Evolutionary conservation across 2,797 vertebrate species (phyloP).

Genomic region (Tauraco hartlaubi): DNA sequence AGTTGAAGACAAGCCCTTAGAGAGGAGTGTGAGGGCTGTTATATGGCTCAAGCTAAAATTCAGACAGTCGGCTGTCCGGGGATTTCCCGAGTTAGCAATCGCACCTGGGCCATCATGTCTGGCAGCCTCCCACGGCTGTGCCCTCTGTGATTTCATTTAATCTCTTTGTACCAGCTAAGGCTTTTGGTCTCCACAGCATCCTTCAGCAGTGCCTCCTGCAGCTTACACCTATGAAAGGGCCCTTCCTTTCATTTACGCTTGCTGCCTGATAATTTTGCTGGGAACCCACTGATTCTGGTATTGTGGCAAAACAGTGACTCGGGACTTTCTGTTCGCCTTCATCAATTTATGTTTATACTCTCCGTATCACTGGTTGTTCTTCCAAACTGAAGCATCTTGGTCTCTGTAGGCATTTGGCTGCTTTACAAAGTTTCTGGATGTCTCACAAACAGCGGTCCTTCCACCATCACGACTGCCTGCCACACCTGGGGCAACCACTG

Average conservation of each 20-base stretch:
- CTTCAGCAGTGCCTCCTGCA: not conserved
- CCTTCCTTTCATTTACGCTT: not conserved
- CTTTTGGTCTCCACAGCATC: not conserved
- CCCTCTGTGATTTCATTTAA: not conserved
- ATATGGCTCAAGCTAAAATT: not conserved
- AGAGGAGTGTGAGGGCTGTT: not conserved
- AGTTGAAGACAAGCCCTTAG: not conserved
- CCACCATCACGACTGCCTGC: fast-evolving
- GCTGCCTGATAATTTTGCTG: not conserved
- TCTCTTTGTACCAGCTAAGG: not conserved
- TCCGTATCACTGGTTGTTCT: not conserved
- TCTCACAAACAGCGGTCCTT: not conserved
- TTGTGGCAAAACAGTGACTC: not conserved
- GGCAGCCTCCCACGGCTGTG: fast-evolving
- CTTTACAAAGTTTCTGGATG: not conserved
- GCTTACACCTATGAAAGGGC: not conserved
- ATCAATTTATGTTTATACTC: not conserved
- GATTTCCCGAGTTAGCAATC: fast-evolving
- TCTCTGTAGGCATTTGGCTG: not conserved
- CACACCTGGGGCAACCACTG: not conserved
- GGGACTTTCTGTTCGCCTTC: not conserved
- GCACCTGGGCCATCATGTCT: not conserved
- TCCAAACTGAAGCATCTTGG: not conserved
- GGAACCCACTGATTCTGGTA: not conserved
- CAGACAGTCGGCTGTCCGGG: not conserved